Conservation (phyloP, 1,140 invertebrate genomes). For the Cydia splendana region DNA sequence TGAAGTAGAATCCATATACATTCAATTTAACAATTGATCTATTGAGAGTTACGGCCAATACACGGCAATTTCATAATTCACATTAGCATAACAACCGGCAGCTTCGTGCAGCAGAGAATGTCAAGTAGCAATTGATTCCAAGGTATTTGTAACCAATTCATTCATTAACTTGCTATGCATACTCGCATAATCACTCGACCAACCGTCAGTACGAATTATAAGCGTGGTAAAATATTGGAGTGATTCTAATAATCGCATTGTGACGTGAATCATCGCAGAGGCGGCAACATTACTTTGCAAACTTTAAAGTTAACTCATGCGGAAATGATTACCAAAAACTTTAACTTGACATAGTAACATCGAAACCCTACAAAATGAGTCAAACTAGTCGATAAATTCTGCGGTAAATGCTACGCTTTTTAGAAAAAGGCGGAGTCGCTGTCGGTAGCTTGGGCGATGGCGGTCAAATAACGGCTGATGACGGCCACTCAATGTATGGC, state of each 20-base stretch:
- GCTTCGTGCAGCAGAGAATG: neutral
- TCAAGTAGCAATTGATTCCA: constrained; percentile 13
- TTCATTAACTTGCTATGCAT: constrained; percentile 5
- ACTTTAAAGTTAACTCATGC: constrained; percentile 20
- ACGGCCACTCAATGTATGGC: constrained; percentile 30
- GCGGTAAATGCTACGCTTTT: constrained; percentile 43
- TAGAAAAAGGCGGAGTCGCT: constrained; percentile 63
- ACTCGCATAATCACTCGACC: neutral
- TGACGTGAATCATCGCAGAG: constrained; percentile 29
- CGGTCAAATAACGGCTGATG: constrained; percentile 73
- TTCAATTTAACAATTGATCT: neutral
- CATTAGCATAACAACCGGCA: constrained; percentile 30
- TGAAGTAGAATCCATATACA: neutral
- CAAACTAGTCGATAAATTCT: constrained; percentile 33
- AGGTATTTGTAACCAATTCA: constrained; percentile 15
- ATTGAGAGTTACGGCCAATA: neutral
- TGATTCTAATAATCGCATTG: constrained; percentile 15
- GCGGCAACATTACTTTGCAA: constrained; percentile 26
- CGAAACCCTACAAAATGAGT: constrained; percentile 40
- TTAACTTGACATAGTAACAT: constrained; percentile 33
- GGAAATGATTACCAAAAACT: neutral
- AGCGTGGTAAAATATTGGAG: constrained; percentile 10
- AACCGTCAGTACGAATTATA: constrained; percentile 8
- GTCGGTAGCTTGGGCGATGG: constrained; percentile 73
- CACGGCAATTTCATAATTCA: constrained; percentile 1